Conservation (phyloP, 2,113 vertebrate species). For the Martes martes region DNA sequence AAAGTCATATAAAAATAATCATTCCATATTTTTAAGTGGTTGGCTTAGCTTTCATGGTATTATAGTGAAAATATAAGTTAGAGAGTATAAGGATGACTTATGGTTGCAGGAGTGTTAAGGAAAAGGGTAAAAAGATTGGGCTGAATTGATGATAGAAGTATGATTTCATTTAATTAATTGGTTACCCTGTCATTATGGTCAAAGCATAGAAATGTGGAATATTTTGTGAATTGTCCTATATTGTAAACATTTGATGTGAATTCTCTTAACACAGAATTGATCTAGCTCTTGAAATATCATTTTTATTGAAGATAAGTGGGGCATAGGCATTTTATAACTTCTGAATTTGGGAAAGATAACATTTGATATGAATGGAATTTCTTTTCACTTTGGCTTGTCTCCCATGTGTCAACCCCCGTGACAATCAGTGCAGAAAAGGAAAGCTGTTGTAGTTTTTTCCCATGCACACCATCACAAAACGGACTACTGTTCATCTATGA, state of each 20-base stretch:
- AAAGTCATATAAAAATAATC: background rate
- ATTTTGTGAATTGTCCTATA: background rate
- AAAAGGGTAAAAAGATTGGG: background rate
- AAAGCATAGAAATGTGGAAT: background rate
- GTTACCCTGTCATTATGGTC: background rate
- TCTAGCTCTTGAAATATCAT: background rate
- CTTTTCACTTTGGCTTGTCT: background rate
- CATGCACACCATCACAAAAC: background rate
- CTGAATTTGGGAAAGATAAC: background rate
- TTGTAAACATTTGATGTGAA: background rate
- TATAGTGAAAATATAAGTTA: background rate
- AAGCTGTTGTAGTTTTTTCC: background rate
- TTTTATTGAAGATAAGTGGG: background rate
- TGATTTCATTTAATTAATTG: background rate
- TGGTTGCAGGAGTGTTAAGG: background rate
- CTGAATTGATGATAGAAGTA: background rate
- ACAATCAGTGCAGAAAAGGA: background rate
- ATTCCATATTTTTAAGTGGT: background rate
- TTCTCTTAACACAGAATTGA: background rate
- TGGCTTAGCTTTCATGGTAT: background rate
- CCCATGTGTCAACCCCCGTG: accelerated
- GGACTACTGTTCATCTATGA: background rate
- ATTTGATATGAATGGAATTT: background rate
- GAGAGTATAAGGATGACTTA: background rate
- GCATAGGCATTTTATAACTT: background rate